A percentile compares a stretch with the other conserved stretches of the same genome.
Conservation (phyloP, 2,888 invertebrate species). For the Yponomeuta evonymella region DNA sequence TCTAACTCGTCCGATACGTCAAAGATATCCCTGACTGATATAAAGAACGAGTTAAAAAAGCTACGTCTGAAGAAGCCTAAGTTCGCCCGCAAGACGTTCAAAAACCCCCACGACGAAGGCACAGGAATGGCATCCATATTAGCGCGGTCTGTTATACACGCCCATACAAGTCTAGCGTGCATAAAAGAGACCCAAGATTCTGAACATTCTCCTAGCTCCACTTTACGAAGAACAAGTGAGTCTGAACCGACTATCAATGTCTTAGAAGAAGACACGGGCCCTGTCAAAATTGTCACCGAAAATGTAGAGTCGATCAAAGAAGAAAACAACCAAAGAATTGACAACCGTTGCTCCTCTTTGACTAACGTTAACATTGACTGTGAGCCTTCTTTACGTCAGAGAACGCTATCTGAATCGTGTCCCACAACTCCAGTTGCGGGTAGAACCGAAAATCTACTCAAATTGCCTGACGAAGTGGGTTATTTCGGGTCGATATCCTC, state of each 20-base stretch:
- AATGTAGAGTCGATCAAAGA: not conserved
- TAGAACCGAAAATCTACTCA: constrained; percentile 54
- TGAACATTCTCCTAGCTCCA: constrained; percentile 58
- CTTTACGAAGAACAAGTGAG: constrained; percentile 57
- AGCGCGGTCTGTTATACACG: constrained; percentile 79
- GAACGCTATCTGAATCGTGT: constrained; percentile 64
- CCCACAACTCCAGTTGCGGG: constrained; percentile 57
- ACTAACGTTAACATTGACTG: not conserved
- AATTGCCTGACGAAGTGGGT: constrained; percentile 50
- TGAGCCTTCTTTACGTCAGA: not conserved
- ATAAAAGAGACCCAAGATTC: constrained; percentile 75
- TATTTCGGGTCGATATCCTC: constrained; percentile 65
- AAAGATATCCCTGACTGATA: constrained; percentile 57
- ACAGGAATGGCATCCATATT: constrained; percentile 80
- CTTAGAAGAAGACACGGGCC: constrained; percentile 43
- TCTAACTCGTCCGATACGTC: constrained; percentile 71
- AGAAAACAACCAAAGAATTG: not conserved
- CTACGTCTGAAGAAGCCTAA: constrained; percentile 40
- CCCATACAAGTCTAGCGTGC: constrained; percentile 74
- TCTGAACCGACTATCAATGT: constrained; percentile 52
- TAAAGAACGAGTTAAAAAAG: constrained; percentile 61
- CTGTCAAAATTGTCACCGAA: not conserved
- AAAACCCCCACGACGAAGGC: constrained; percentile 62
- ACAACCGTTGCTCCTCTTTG: not conserved
- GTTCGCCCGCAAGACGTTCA: constrained; percentile 42